Conservation (phyloP, 2,797 vertebrate species). For the Fistularia tabacaria region DNA sequence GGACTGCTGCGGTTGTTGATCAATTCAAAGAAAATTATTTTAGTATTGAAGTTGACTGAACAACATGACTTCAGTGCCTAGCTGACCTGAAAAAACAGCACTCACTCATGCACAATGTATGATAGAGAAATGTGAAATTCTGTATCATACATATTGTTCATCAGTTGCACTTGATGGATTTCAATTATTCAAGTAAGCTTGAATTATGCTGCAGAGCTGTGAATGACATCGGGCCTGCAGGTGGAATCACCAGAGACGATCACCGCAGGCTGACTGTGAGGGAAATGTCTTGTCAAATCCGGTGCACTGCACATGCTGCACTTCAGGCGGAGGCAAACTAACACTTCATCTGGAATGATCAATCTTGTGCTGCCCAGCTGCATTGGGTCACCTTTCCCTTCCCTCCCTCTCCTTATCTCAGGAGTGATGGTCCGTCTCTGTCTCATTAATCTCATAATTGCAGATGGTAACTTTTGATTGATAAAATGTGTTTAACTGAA, state of each 20-base stretch:
- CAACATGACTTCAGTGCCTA: too few species aligned
- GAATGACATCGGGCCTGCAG: neutral
- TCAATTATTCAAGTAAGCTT: too few species aligned
- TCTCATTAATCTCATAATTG: conserved; percentile 13
- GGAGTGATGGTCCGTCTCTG: conserved; percentile 14
- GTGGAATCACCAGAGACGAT: neutral
- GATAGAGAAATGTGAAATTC: too few species aligned
- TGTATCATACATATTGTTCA: too few species aligned
- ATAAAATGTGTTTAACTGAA: neutral
- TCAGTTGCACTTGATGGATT: too few species aligned
- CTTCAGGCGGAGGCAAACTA: conserved; percentile 16
- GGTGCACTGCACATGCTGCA: conserved; percentile 6
- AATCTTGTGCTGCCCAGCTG: conserved; percentile 20
- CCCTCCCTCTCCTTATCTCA: conserved; percentile 2
- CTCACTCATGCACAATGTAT: too few species aligned
- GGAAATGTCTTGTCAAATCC: conserved; percentile 9
- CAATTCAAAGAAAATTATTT: too few species aligned
- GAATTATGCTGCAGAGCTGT: too few species aligned
- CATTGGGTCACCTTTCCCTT: conserved; percentile 15
- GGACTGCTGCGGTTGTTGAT: too few species aligned
- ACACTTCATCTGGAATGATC: conserved; percentile 21
- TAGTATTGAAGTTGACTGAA: too few species aligned
- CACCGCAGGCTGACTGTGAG: neutral
- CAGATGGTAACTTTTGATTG: conserved; percentile 1
- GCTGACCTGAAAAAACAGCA: too few species aligned